Percentiles rank a stretch among this genome's conserved stretches.
Evolutionary conservation across 2,113 vertebrate species (phyloP).

Genomic region (Ptyas mucosa): DNA sequence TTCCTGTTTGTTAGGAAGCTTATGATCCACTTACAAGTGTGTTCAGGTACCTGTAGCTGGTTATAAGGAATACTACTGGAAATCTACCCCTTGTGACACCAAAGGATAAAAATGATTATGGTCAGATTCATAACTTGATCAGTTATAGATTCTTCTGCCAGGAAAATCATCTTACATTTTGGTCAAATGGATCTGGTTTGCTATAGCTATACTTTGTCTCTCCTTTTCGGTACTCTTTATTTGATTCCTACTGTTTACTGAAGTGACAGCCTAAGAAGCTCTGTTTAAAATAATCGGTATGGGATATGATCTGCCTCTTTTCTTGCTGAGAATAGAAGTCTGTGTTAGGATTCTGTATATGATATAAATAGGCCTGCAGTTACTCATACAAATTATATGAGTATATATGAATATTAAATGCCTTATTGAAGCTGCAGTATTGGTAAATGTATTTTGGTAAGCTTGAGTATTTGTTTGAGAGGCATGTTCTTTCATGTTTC

Average conservation of each 20-base stretch:
- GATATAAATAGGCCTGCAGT: not conserved
- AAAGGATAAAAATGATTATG: not conserved
- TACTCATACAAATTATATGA: not conserved
- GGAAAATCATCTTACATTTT: not conserved
- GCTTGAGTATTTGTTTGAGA: not conserved
- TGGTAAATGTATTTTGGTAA: not conserved
- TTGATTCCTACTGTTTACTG: not conserved
- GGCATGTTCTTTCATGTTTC: not conserved
- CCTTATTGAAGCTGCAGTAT: not conserved
- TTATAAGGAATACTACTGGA: not conserved
- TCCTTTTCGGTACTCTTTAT: not conserved
- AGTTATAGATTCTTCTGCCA: not conserved
- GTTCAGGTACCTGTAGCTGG: no score
- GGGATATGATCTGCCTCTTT: not conserved
- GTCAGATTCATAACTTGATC: not conserved
- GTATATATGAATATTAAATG: no score
- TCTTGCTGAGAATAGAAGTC: not conserved
- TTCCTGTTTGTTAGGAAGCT: no score
- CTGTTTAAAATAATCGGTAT: not conserved
- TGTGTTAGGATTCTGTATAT: not conserved
- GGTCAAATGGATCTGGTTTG: not conserved
- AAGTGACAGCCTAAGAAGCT: not conserved
- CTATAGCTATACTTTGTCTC: not conserved
- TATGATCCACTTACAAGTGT: no score
- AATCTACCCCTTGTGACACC: not conserved